Conservation (phyloP, 1,140 invertebrate genomes). For the Drosophila bocqueti region DNA sequence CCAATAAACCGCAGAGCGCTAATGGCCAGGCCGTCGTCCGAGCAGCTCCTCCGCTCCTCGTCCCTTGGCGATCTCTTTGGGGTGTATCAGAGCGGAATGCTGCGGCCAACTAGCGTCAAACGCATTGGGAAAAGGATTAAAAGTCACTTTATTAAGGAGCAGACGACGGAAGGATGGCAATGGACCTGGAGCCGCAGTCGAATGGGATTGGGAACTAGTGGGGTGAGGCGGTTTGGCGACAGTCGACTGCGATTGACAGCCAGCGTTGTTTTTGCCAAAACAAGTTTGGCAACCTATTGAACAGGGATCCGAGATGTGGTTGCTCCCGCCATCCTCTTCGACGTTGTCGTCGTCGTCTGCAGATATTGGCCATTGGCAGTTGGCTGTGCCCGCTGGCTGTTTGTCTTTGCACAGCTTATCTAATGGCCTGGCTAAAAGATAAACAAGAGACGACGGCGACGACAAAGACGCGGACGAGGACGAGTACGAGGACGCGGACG, state of each 20-base stretch:
- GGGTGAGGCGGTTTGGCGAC: conserved; percentile 1
- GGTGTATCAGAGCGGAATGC: conserved; percentile 49
- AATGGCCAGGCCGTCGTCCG: conserved; percentile 48
- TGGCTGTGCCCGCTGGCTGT: conserved; percentile 56
- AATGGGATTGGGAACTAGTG: conserved; percentile 4
- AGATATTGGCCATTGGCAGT: conserved; percentile 42
- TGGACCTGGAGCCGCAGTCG: background rate
- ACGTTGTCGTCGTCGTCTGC: conserved; percentile 18
- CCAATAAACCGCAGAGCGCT: conserved; percentile 78
- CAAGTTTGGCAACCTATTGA: conserved; percentile 67
- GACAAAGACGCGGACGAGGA: conserved; percentile 15
- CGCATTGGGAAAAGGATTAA: conserved; percentile 83
- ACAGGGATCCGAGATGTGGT: conserved; percentile 42
- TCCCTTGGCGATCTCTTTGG: conserved; percentile 5
- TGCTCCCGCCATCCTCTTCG: conserved; percentile 33
- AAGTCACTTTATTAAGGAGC: conserved; percentile 79
- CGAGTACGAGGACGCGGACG: background rate
- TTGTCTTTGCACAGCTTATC: conserved; percentile 76
- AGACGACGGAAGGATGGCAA: conserved; percentile 29
- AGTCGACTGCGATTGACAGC: conserved; percentile 54
- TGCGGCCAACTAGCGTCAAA: conserved; percentile 68
- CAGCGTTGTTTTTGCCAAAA: conserved; percentile 62
- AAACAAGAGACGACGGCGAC: conserved; percentile 67
- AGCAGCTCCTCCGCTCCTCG: background rate
- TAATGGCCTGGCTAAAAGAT: conserved; percentile 75